These are phyloP conservation scores for Sitta carolinensis DNA, from an alignment of 2,797 vertebrate species.

Conservation along the genomic window DNA sequence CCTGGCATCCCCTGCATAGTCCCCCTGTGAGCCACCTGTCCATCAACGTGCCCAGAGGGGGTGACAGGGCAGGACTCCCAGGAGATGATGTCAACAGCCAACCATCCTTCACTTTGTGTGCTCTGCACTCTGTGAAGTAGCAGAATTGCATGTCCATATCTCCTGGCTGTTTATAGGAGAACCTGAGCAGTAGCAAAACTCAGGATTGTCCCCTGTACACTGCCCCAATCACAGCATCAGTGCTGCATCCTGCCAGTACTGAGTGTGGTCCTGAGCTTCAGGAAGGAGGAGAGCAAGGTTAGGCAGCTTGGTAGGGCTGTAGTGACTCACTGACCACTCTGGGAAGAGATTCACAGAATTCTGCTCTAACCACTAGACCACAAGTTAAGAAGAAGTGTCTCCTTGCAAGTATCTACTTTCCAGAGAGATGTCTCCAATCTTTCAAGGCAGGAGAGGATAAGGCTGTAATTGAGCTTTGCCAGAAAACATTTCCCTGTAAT, in stretches of 20 bases:
- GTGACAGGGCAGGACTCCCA: background rate
- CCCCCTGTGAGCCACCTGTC: background rate
- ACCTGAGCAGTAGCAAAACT: background rate
- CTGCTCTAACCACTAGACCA: conserved; percentile 18
- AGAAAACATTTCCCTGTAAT: background rate
- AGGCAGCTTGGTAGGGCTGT: background rate
- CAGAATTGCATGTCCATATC: background rate
- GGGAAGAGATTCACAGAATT: conserved; percentile 11
- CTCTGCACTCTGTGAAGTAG: background rate
- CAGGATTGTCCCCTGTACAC: background rate
- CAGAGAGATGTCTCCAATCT: background rate
- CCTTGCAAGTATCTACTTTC: background rate
- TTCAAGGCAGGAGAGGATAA: background rate
- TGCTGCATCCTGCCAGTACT: background rate
- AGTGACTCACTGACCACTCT: conserved; percentile 9
- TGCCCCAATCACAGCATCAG: background rate
- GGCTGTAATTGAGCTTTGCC: background rate
- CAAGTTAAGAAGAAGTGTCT: conserved; percentile 29
- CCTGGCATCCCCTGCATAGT: accelerated
- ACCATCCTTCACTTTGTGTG: background rate
- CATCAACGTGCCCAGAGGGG: background rate
- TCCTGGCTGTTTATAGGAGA: background rate
- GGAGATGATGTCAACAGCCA: background rate
- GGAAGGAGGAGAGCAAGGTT: background rate
- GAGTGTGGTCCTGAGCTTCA: background rate